Evolutionary conservation across 2,113 vertebrate genomes (phyloP).

Genomic region (Ammodytes dubius): DNA sequence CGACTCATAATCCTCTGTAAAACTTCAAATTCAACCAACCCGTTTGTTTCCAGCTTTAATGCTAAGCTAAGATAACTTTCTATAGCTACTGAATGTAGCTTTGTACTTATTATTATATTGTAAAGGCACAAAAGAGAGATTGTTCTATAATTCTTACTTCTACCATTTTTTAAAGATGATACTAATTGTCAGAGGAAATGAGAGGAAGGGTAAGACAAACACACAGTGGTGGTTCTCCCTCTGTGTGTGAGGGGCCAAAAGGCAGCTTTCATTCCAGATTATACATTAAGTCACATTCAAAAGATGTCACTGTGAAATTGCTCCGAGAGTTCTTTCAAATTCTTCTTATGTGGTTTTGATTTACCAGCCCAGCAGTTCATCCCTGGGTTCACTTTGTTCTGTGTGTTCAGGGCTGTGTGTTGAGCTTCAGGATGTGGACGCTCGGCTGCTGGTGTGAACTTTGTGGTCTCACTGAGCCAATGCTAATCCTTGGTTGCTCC

Average conservation of each 20-base stretch:
- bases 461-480: conserved; percentile 33
- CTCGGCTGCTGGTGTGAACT: conserved; percentile 39
- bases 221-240: conserved; percentile 49
- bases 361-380: conserved; percentile 10
- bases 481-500: conserved; percentile 29
- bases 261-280: conserved; percentile 14
- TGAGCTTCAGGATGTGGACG: conserved; percentile 31
- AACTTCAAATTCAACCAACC: neutral
- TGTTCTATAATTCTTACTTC: neutral
- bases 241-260: conserved; percentile 47
- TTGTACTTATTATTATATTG: too few relatives aligned
- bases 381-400: conserved; percentile 7
- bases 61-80: neutral
- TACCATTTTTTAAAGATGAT: neutral
- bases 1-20: neutral
- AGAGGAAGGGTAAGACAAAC: conserved; percentile 43
- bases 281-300: neutral
- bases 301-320: conserved; percentile 19
- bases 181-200: conserved; percentile 34
- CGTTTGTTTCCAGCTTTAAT: neutral
- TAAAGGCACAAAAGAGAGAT: too few relatives aligned
- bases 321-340: neutral
- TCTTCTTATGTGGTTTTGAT: conserved; percentile 15
- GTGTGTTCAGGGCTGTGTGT: conserved; percentile 15
- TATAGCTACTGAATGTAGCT: neutral